Evolutionary conservation across 1,140 invertebrate species (phyloP).

Genomic region (Acromyrmex heyeri): DNA sequence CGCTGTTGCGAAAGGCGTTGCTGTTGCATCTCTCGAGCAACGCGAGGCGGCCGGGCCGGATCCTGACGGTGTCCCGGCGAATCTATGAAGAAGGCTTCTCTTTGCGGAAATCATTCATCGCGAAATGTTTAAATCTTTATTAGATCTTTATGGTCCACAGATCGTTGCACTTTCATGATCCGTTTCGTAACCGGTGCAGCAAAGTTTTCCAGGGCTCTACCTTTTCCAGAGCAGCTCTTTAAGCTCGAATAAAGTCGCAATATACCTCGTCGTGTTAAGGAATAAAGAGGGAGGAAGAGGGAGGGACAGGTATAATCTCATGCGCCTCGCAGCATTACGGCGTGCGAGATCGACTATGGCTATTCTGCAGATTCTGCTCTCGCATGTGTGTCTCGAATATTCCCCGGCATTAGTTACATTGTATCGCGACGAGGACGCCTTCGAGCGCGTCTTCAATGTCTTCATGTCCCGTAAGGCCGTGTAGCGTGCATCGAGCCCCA

Average conservation of each 20-base stretch:
- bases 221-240: neutral
- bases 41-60: neutral
- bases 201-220: neutral
- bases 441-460: conserved; percentile 24
- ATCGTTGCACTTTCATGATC: neutral
- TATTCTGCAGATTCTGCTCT: neutral
- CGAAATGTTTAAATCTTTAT: conserved; percentile 3
- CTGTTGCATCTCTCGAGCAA: conserved; percentile 38
- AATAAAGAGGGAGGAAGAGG: neutral
- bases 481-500: conserved; percentile 53
- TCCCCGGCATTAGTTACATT: conserved; percentile 48
- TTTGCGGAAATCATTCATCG: conserved; percentile 9
- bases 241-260: neutral
- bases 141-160: neutral
- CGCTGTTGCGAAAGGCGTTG: conserved; percentile 63
- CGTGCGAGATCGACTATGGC: neutral
- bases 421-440: conserved; percentile 39
- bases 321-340: neutral
- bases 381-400: conserved; percentile 26
- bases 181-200: neutral
- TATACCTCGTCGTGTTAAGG: neutral
- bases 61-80: neutral
- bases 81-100: conserved; percentile 13
- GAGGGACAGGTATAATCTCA: neutral
- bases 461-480: conserved; percentile 48